phyloP scores from a whole-genome alignment of 2,888 invertebrate genomes.

The Galerucella calmariensis region DNA sequence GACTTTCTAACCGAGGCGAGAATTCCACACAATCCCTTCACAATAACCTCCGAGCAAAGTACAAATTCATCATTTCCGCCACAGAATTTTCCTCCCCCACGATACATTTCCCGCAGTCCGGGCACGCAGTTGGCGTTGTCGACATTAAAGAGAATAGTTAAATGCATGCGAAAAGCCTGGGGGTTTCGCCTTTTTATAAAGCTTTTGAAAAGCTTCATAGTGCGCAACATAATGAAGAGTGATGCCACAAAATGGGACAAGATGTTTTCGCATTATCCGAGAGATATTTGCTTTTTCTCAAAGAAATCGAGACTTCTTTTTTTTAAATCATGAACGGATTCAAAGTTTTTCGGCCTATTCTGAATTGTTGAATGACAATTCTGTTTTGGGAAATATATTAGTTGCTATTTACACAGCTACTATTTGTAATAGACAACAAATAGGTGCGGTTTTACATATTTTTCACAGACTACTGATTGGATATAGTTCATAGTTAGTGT shows the following conservation, averaged over 20 bases:
- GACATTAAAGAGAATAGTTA: conserved; percentile 53
- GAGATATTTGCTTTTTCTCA: conserved; percentile 38
- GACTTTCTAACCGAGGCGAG: conserved; percentile 16
- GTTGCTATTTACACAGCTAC: too few relatives aligned
- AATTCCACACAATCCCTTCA: conserved; percentile 34
- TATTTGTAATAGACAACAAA: too few relatives aligned
- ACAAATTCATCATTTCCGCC: conserved; percentile 36
- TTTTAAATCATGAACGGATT: not conserved
- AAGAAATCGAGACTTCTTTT: conserved; percentile 25
- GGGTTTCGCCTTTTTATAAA: conserved; percentile 48
- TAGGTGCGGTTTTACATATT: too few relatives aligned
- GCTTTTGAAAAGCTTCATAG: conserved; percentile 49
- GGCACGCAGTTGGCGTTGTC: conserved; percentile 39
- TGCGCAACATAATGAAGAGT: conserved; percentile 54
- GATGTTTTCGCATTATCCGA: conserved; percentile 50
- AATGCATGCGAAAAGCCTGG: conserved; percentile 48
- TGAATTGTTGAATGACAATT: not conserved
- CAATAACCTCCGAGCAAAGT: conserved; percentile 28
- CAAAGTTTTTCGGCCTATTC: not conserved
- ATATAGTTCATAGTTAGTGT: too few relatives aligned
- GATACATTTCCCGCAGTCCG: conserved; percentile 37
- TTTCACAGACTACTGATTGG: too few relatives aligned
- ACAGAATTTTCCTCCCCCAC: conserved; percentile 32
- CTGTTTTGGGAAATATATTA: too few relatives aligned
- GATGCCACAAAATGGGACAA: conserved; percentile 53